Evolutionary conservation across 1,140 invertebrate species (phyloP), one percentile per base, ranked within the genome.

Genomic region (Euura lappo): DNA sequence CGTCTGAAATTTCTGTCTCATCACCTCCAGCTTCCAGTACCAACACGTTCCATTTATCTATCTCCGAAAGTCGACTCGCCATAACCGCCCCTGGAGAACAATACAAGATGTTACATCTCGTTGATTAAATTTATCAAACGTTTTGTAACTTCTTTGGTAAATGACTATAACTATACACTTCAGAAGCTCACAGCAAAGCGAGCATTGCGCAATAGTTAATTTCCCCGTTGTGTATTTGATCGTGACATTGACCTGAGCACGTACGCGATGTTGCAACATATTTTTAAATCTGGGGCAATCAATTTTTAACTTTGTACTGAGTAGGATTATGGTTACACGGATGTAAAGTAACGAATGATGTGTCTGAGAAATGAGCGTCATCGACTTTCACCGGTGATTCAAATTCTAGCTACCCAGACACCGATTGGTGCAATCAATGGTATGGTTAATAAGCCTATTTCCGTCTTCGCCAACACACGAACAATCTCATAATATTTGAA

Each of bases 21-120:
- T 97, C 94, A 4, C 94, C 95, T 0, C 97, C 97, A 3, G 96
- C 96, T 89, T 98, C 97, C 72, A 98, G 78, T 0, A 98, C 85
- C 2, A 98, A 87, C 0, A 98, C 93, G 71, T 92, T 94, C 94
- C 94, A 95, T 73, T 94, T 88, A 78, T 92, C 91, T n/a, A 95
- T 88, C 84, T 95, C 94, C 8, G 92, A 93, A 2, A 96, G 82
- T 28, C 94, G 88, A 85, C 94, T 98, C 0, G 97, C 97, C 6
- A 99, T 88, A n/a, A 99, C 97, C 3, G 95, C 92, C 42, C 94
- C 93, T 85, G 85, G 47, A 86, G 86, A 68, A 28, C 28, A 28
- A 28, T 0, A 28, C 28, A 28, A 28, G 28, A 28, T 28, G 28
- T 28, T 28, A 28, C 28, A 28, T 28, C 28, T 28, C 28, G 28